Evolutionary conservation across 2,888 invertebrate species (phyloP).

Genomic region (Leptogaster cylindrica): DNA sequence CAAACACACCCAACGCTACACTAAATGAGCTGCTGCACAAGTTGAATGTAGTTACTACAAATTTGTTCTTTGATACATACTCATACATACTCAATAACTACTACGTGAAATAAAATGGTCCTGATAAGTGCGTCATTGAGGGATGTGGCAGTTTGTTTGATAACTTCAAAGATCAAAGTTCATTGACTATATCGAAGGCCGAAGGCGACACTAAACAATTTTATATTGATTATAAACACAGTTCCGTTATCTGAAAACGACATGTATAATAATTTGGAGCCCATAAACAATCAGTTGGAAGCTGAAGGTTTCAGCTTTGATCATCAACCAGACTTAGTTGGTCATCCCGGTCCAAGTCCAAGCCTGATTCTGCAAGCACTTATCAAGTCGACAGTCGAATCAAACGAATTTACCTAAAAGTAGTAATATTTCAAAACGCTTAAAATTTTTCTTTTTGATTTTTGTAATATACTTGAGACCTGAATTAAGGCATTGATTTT

Average conservation of each 20-base stretch:
- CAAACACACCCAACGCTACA: not conserved
- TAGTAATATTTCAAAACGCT: no score
- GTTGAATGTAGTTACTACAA: slow-evolving; percentile 15
- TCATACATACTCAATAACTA: slow-evolving; percentile 52
- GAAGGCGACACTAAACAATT: slow-evolving; percentile 40
- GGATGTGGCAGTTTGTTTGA: slow-evolving; percentile 60
- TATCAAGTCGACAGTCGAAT: slow-evolving; percentile 99
- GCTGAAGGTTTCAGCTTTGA: slow-evolving; percentile 79
- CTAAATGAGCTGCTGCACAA: not conserved
- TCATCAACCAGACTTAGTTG: slow-evolving; percentile 77
- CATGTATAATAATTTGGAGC: slow-evolving; percentile 54
- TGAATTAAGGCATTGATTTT: no score
- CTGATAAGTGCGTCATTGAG: slow-evolving; percentile 54
- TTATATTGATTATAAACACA: slow-evolving; percentile 12
- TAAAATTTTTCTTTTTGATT: no score
- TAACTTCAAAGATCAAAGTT: slow-evolving; percentile 57
- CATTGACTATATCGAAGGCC: no score
- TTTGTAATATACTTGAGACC: no score
- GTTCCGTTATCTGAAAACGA: slow-evolving; percentile 17
- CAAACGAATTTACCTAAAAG: no score
- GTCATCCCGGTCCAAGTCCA: slow-evolving; percentile 92
- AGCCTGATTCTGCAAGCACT: slow-evolving; percentile 90
- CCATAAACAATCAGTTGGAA: no score
- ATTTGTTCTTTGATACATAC: slow-evolving; percentile 51
- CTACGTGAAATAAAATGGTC: slow-evolving; percentile 48